Base-by-base conservation (phyloP, 2,888 invertebrate genomes). In the Byasa hedistus region DNA sequence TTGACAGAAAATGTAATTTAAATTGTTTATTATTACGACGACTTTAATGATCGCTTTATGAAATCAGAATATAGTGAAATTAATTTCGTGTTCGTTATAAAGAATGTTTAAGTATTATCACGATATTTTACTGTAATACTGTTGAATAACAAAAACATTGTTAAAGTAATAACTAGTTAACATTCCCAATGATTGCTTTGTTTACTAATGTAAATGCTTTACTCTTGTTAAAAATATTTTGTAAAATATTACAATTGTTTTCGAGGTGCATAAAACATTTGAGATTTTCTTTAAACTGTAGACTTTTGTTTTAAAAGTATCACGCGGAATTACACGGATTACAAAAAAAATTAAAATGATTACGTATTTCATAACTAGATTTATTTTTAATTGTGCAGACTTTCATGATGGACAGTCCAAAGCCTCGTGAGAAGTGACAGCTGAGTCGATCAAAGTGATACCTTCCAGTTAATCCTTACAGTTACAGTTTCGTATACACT, bases 341-440 rank as follows among this genome's bases (percentile, higher is more conserved):
- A 4, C n/a, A 48, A 48, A 7, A 48, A 19, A 39, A 1, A 5
- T 48, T 48, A n/a, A n/a, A n/a, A n/a, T 48, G 19, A 19, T 3
- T 19, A 48, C n/a, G n/a, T 48, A n/a, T 48, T 48, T 48, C n/a
- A 48, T 48, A 48, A 48, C n/a, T 7, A n/a, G 48, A 48, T 48
- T 48, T n/a, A 10, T 15, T 48, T 48, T 48, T n/a, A 39, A 39
- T 3, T 48, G 48, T 64, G 73, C 79, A 75, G 80, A 82, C 81
- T 79, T 81, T 80, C 76, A 77, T 75, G 76, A 74, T 76, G 79
- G 78, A 81, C 76, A 75, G 77, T 76, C 73, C 73, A 78, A 81
- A 86, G 88, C 84, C 72, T 77, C 84, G 86, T 86, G 86, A 83
- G 86, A 88, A 87, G 80, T 85, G 86, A 86, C 87, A 86, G 82